Evolutionary conservation across 2,888 invertebrate species (phyloP).

Genomic region (Eilema depressum): DNA sequence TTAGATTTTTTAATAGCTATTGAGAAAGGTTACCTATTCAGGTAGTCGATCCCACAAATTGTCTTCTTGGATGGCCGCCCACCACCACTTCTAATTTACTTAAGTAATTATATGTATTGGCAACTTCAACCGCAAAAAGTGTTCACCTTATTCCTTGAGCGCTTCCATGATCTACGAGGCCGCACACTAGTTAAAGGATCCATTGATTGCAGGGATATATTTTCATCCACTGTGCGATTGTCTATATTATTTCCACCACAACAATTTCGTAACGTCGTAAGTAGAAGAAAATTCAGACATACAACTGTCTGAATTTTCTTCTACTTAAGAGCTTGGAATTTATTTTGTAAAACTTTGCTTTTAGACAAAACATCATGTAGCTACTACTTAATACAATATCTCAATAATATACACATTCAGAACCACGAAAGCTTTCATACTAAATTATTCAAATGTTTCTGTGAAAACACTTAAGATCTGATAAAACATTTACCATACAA

Average conservation of each 20-base stretch:
- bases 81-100: not conserved
- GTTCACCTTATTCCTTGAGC: not conserved
- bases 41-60: not conserved
- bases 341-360: not conserved
- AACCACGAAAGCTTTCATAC: conserved; percentile 14
- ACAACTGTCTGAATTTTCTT: too few species aligned
- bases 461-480: conserved; percentile 30
- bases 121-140: not conserved
- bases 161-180: not conserved
- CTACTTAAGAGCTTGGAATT: not conserved
- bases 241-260: not conserved
- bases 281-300: not conserved
- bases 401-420: conserved; percentile 18
- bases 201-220: not conserved
- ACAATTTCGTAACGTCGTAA: not conserved
- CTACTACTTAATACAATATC: conserved; percentile 5
- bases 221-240: not conserved
- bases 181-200: not conserved
- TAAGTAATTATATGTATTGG: not conserved
- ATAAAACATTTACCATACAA: conserved; percentile 30
- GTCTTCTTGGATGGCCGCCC: not conserved
- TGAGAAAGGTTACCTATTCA: not conserved
- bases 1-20: conserved; percentile 13
- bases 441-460: conserved; percentile 27
- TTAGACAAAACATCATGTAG: not conserved